Evolutionary conservation across 2,888 invertebrate species (phyloP), one percentile per base, ranked within the genome.

Genomic region (Seira musarum): DNA sequence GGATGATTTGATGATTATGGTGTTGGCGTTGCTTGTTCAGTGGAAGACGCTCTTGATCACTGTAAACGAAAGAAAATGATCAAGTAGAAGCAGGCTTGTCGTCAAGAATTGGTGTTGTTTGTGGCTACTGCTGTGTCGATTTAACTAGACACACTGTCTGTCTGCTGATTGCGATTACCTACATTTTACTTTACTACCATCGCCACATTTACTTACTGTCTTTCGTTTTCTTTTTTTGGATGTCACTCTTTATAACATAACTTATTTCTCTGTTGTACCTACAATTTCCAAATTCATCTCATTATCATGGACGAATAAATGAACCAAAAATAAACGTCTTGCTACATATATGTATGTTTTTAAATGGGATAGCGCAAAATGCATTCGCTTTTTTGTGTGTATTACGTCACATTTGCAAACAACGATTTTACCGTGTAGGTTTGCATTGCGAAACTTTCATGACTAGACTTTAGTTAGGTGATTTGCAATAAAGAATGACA

Each of bases 1-100:
- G 22, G 68, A 68, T 68, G 68, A 68, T 68, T 68, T 68, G 68
- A 68, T 68, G 68, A 68, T 68, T 68, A 68, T 68, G 24, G 68
- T 30, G 30, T 24, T 30, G 30, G 30, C 53, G 53, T 68, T 49
- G 22, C 30, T 30, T 30, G 30, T 8, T 30, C 30, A 30, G 30
- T 5, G 30, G 30, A 30, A 30, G 30, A 30, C 8, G 30, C 30
- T 30, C 30, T 30, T 8, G n/a, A n/a, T n/a, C n/a, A n/a, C 66
- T 66, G 68, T 8, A 22, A 8, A 22, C 1, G 53, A 53, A 24
- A 49, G 53, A 49, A 64, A 49, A 68, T 49, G 68, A 68, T 53
- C 68, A 68, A 68, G 68, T 53, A 68, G 49, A 53, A 8, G 30
- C 2, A 30, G 30, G 30, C 3, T 8, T 30, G 30, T 30, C 30